Conservation (phyloP, 2,888 invertebrate species). For the Timema cristinae region DNA sequence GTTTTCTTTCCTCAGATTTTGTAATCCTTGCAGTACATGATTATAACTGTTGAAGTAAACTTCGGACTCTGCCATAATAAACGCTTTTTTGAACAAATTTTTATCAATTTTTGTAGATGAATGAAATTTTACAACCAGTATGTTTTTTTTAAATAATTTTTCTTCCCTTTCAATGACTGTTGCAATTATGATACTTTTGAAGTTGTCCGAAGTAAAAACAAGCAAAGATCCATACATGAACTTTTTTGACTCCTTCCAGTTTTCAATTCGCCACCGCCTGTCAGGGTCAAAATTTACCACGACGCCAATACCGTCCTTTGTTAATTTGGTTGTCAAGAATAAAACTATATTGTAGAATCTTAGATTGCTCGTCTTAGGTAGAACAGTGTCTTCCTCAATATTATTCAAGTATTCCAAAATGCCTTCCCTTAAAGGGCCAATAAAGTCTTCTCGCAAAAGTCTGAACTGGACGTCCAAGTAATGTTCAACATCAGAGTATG, state of each 20-base stretch:
- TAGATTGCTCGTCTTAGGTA: background rate
- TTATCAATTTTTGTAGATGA: constrained; percentile 38
- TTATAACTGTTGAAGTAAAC: constrained; percentile 63
- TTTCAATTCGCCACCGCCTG: constrained; percentile 39
- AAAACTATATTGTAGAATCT: constrained; percentile 19
- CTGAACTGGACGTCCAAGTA: constrained; percentile 50
- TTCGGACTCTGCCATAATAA: constrained; percentile 69
- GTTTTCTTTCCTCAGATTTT: constrained; percentile 51
- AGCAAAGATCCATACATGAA: constrained; percentile 70
- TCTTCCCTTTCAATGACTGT: constrained; percentile 20
- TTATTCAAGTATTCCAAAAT: constrained; percentile 49
- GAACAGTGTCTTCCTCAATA: background rate
- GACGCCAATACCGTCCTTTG: constrained; percentile 16
- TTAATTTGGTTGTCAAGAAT: constrained; percentile 13
- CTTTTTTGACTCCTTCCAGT: constrained; percentile 52
- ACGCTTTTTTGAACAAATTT: constrained; percentile 1
- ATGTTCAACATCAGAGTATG: constrained; percentile 44
- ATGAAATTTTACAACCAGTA: constrained; percentile 41
- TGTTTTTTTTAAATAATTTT: constrained; percentile 43
- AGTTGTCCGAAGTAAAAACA: constrained; percentile 54
- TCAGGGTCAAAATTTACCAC: constrained; percentile 37
- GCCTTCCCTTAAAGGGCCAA: constrained; percentile 51
- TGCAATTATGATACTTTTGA: constrained; percentile 20
- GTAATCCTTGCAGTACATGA: constrained; percentile 66
- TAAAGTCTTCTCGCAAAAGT: constrained; percentile 48